phyloP scores from a whole-genome alignment of 2,888 invertebrate species.

The Onthophagus sagittarius region DNA sequence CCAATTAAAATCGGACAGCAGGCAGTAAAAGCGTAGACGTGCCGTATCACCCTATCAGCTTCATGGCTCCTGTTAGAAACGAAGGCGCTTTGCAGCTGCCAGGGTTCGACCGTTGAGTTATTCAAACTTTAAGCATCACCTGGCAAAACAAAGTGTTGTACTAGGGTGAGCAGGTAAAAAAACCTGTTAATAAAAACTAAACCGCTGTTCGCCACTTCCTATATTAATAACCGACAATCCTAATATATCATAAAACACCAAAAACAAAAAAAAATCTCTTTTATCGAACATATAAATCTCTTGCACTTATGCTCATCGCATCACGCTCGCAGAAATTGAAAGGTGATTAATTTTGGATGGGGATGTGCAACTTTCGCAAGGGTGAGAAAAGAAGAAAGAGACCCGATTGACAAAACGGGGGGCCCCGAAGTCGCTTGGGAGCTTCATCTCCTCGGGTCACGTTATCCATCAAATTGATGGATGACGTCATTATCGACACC shows the following conservation, averaged over 20 bases:
- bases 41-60: not conserved
- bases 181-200: too few relatives aligned
- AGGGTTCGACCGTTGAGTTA: not conserved
- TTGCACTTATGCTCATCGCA: too few relatives aligned
- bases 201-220: too few relatives aligned
- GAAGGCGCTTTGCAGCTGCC: not conserved
- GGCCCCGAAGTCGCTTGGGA: constrained; percentile 1
- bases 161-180: too few relatives aligned
- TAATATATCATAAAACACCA: too few relatives aligned
- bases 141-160: not conserved
- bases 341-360: constrained; percentile 4
- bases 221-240: too few relatives aligned
- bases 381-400: not conserved
- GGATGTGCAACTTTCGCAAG: not conserved
- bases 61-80: not conserved
- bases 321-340: constrained; percentile 1
- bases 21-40: not conserved
- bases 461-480: constrained; percentile 23
- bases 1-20: not conserved
- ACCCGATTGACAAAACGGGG: not conserved
- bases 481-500: constrained; percentile 13
- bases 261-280: too few relatives aligned
- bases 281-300: too few relatives aligned
- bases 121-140: not conserved
- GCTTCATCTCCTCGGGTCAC: constrained; percentile 6